phyloP scores from a whole-genome alignment of 2,797 vertebrate genomes.

The Melanotaenia maccullochi region DNA sequence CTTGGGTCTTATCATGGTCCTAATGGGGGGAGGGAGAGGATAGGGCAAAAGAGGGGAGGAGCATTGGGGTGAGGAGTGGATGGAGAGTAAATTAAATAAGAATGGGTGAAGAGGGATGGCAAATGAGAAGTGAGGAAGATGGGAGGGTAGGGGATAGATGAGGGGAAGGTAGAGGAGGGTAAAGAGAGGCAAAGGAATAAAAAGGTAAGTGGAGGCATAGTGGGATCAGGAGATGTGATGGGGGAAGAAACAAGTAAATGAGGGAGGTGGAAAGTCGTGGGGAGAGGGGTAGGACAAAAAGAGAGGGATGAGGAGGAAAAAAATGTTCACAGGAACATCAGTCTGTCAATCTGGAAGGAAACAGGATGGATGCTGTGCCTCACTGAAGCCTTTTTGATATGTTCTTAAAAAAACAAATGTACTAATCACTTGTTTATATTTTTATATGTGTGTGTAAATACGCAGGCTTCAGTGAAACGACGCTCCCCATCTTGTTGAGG shows the following conservation, averaged over 20 bases:
- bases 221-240: background rate
- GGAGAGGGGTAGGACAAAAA: slow-evolving; percentile 38
- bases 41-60: background rate
- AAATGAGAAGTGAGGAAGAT: background rate
- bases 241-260: background rate
- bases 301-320: slow-evolving; percentile 39
- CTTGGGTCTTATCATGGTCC: slow-evolving; percentile 99
- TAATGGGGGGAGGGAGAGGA: slow-evolving; percentile 69
- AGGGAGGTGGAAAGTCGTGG: background rate
- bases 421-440: background rate
- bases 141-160: background rate
- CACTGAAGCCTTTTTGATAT: slow-evolving; percentile 59
- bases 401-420: background rate
- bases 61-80: background rate
- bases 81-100: slow-evolving; percentile 36
- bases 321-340: slow-evolving; percentile 70
- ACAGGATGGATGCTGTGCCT: slow-evolving; percentile 61
- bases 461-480: slow-evolving; percentile 68
- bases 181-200: background rate
- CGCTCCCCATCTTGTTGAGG: slow-evolving; percentile 43
- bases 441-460: background rate
- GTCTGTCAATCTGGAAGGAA: slow-evolving; percentile 69
- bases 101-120: slow-evolving; percentile 6
- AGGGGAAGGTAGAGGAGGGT: background rate
- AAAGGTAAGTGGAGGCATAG: background rate